Conservation (phyloP, 1,140 invertebrate species). For the Pissodes strobi region DNA sequence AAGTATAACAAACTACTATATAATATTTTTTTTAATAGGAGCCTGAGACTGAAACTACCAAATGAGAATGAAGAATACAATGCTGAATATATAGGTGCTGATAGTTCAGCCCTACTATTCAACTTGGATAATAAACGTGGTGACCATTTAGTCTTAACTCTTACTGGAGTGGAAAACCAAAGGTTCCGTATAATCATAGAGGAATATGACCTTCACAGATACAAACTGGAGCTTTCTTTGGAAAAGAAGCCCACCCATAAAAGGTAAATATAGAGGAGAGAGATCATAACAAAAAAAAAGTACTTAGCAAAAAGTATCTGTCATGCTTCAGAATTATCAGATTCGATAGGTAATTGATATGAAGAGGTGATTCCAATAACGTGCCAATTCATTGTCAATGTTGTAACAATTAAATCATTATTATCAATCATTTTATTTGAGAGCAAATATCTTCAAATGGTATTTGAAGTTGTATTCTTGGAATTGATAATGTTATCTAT, state of each 20-base stretch:
- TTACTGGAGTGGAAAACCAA: constrained; percentile 15
- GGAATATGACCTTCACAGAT: constrained; percentile 32
- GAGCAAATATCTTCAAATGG: too few relatives aligned
- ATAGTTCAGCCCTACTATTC: background rate
- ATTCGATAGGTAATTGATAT: too few relatives aligned
- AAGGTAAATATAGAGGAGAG: constrained; percentile 23
- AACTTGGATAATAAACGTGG: constrained; percentile 19
- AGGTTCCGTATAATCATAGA: constrained; percentile 28
- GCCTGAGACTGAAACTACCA: constrained; percentile 20
- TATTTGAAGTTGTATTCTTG: too few relatives aligned
- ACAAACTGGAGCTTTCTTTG: constrained; percentile 32
- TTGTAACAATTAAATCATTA: too few relatives aligned
- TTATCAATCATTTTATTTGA: too few relatives aligned
- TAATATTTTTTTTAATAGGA: constrained; percentile 4
- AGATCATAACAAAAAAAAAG: too few relatives aligned
- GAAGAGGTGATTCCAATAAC: too few relatives aligned
- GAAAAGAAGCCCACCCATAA: constrained; percentile 16
- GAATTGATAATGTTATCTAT: too few relatives aligned
- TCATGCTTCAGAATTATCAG: background rate
- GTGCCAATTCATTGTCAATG: too few relatives aligned
- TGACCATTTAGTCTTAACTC: constrained; percentile 7
- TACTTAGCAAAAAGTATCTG: background rate
- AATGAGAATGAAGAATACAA: constrained; percentile 24
- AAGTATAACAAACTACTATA: too few relatives aligned
- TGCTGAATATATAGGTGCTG: constrained; percentile 6